Evolutionary conservation across 37 sponge, comb jelly and placozoan species (phyloP), one percentile per base, ranked within the genome.

Genomic region (Oopsacas minuta): DNA sequence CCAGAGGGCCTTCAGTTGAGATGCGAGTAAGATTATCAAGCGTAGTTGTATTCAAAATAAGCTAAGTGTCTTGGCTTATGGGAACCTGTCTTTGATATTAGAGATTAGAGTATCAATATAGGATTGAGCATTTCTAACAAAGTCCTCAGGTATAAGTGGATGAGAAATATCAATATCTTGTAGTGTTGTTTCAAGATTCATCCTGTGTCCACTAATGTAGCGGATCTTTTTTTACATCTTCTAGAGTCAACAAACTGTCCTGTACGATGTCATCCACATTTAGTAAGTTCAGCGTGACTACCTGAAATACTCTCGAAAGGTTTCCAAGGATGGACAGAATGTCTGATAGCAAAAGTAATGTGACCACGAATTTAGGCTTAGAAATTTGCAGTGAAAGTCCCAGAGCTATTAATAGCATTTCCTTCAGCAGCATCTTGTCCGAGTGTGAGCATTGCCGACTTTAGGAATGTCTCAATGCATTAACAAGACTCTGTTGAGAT

Each of bases 321-420:
- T 46, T 46, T 46, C 51, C 51, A 46, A 22, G 12, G 51, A 46
- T 46, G 17, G 51, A 46, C 51, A 46, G 17, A 17, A 46, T 46
- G 51, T 46, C 51, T 46, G 51, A 86, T 36, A 35, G 86, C 86
- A 52, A 12, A 86, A 36, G 81, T 61, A 86, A 0, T 0, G 53
- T 12, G 37, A 23, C 86, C 69, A 61, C 28, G 0, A 36, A 81
- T 81, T 81, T 34, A 86, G 36, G 3, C 51, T 46, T 36, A 86
- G 1, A 1, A 3, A 1, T 3, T 0, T 37, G 81, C 0, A 36
- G 36, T 35, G 37, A 35, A 25, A 88, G 61, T 20, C 85, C 88
- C 12, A 81, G 86, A 61, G 88, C 88, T 10, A 52, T 83, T 30
- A 38, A n/a, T n/a, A n/a, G n/a, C 85, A 86, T 85, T 84, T 1